Evolutionary conservation across 2,797 vertebrate species (phyloP).

Genomic region (Coilia nasus): DNA sequence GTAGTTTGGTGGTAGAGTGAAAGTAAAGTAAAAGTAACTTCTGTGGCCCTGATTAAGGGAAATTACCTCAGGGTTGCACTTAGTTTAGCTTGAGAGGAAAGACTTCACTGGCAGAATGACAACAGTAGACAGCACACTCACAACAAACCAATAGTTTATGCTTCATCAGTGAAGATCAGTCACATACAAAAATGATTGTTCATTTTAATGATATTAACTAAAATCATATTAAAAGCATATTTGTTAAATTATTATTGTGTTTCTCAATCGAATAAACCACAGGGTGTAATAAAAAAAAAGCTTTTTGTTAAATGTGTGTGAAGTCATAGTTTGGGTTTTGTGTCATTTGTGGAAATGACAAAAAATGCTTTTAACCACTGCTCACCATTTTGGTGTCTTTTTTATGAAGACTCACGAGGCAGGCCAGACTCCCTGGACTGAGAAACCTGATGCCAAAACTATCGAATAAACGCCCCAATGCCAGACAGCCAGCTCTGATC

Average conservation of each 20-base stretch:
- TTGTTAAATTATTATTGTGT: too few species aligned
- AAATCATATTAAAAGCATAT: too few species aligned
- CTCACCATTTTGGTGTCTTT: neutral
- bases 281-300: too few species aligned
- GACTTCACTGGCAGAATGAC: neutral
- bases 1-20: slow-evolving; percentile 41
- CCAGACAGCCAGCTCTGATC: slow-evolving; percentile 56
- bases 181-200: too few species aligned
- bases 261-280: too few species aligned
- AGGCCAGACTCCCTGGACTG: neutral
- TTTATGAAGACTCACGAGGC: neutral
- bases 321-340: too few species aligned
- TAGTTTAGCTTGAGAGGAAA: neutral
- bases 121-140: neutral
- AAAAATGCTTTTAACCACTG: neutral
- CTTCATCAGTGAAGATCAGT: neutral
- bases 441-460: slow-evolving; percentile 5
- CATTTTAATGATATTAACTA: too few species aligned
- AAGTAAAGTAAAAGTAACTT: slow-evolving; percentile 45
- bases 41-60: neutral
- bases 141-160: neutral
- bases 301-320: too few species aligned
- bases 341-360: neutral
- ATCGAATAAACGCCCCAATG: neutral
- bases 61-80: neutral